phyloP scores from a whole-genome alignment of 2,888 invertebrate genomes.

The Pediacus dermestoides region DNA sequence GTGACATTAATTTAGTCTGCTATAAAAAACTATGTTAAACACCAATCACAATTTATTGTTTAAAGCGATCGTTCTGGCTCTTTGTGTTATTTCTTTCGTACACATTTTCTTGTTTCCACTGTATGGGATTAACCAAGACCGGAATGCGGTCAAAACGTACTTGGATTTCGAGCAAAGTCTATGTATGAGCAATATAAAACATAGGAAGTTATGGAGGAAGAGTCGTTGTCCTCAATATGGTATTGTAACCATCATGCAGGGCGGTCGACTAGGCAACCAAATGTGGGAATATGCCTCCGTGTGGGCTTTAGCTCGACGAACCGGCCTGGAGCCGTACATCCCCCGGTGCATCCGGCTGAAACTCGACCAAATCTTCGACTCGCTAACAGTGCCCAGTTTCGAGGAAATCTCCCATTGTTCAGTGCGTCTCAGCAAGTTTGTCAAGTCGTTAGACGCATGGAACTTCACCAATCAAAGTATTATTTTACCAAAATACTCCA shows the following conservation, averaged over 20 bases:
- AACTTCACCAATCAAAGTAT: slow-evolving; percentile 57
- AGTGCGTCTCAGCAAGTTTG: slow-evolving; percentile 50
- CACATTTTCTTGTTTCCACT: slow-evolving; percentile 60
- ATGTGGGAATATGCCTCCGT: slow-evolving; percentile 55
- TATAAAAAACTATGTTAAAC: slow-evolving; percentile 50
- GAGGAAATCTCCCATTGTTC: slow-evolving; percentile 56
- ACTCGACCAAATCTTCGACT: slow-evolving; percentile 55
- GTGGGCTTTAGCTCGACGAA: slow-evolving; percentile 51
- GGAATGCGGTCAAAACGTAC: slow-evolving; percentile 49
- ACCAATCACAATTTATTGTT: slow-evolving; percentile 58
- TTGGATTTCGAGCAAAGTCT: slow-evolving; percentile 55
- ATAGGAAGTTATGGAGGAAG: slow-evolving; percentile 44
- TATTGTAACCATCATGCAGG: slow-evolving; percentile 51
- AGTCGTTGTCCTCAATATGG: slow-evolving; percentile 49
- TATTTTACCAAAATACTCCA: slow-evolving; percentile 54
- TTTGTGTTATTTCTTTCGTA: slow-evolving; percentile 57
- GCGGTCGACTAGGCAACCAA: slow-evolving; percentile 47
- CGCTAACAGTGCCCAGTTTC: slow-evolving; percentile 54
- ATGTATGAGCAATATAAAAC: slow-evolving; percentile 51
- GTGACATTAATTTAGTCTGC: too few species aligned
- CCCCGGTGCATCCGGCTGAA: slow-evolving; percentile 53
- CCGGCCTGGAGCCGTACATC: slow-evolving; percentile 52
- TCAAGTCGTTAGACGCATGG: slow-evolving; percentile 54
- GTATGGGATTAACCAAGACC: slow-evolving; percentile 49
- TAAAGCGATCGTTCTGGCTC: slow-evolving; percentile 56